Conservation (phyloP, 1,140 invertebrate species). For the Augochlora pura region DNA sequence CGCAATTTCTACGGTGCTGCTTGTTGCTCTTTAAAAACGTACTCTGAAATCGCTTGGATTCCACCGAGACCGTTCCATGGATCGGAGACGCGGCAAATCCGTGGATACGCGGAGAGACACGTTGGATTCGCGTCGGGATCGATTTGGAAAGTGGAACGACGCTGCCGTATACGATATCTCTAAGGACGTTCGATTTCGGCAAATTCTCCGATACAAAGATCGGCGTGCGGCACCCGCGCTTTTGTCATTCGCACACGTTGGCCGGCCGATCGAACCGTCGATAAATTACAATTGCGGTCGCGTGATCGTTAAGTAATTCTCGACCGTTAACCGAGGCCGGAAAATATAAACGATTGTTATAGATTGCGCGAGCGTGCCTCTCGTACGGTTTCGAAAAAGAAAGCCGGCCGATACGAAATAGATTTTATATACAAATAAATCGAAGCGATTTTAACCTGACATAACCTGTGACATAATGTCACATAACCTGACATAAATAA, state of each 20-base stretch:
- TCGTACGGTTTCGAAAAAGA: no score
- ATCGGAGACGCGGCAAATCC: background rate
- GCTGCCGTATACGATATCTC: slow-evolving; percentile 5
- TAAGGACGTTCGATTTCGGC: background rate
- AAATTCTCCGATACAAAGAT: slow-evolving; percentile 18
- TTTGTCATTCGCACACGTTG: background rate
- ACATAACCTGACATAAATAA: no score
- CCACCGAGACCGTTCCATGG: slow-evolving; percentile 2
- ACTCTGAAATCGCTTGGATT: background rate
- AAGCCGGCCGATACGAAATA: no score
- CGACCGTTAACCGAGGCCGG: background rate
- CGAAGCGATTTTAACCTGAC: no score
- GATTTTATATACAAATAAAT: no score
- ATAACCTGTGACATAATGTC: no score
- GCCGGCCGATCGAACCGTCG: background rate
- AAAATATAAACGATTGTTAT: no score
- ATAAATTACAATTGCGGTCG: background rate
- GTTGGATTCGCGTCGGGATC: slow-evolving; percentile 16
- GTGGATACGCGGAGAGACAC: background rate
- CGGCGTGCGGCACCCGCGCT: no score
- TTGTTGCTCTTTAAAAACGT: slow-evolving; percentile 19
- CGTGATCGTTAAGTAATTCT: background rate
- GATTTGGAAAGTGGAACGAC: slow-evolving; percentile 55
- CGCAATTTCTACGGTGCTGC: background rate
- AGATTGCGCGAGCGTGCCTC: no score